Percentiles rank a stretch among this genome's conserved stretches.
These are phyloP conservation scores for Onychorhynchus coronatus DNA, from an alignment of 2,113 vertebrate species.

Conservation along the genomic window DNA sequence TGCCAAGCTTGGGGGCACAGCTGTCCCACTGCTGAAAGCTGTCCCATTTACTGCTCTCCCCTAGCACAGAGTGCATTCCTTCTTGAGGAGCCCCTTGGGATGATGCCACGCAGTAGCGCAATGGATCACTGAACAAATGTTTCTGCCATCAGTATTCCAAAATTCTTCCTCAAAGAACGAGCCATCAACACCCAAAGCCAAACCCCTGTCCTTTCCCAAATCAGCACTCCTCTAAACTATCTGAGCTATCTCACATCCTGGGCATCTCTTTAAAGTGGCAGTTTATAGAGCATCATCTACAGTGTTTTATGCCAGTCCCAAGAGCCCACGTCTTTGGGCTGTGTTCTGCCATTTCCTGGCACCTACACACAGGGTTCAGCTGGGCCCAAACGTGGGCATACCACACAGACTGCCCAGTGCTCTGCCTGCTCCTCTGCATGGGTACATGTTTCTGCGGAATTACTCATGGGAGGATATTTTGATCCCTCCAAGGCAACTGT, in stretches of 20 bases:
- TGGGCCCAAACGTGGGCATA: background rate
- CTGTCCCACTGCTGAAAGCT: background rate
- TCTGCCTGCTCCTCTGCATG: background rate
- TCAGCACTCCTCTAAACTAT: background rate
- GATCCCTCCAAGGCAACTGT: background rate
- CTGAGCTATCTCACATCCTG: background rate
- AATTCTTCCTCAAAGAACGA: background rate
- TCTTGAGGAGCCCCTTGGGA: background rate
- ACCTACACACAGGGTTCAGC: accelerated
- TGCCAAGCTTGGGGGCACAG: background rate
- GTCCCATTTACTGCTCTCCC: background rate
- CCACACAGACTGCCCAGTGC: background rate
- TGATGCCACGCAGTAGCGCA: background rate
- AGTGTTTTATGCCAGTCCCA: background rate
- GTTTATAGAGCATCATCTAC: background rate
- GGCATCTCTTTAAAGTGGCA: background rate
- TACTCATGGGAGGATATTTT: background rate
- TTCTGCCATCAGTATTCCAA: background rate
- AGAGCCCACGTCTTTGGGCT: background rate
- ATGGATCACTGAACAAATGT: background rate
- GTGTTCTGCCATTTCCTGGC: background rate
- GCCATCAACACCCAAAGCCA: background rate
- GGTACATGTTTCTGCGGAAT: background rate
- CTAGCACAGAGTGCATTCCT: accelerated
- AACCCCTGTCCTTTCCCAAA: background rate